These are phyloP conservation scores for Psittacula cyanocephala DNA, from an alignment of 2,113 vertebrate species.

Conservation along the genomic window DNA sequence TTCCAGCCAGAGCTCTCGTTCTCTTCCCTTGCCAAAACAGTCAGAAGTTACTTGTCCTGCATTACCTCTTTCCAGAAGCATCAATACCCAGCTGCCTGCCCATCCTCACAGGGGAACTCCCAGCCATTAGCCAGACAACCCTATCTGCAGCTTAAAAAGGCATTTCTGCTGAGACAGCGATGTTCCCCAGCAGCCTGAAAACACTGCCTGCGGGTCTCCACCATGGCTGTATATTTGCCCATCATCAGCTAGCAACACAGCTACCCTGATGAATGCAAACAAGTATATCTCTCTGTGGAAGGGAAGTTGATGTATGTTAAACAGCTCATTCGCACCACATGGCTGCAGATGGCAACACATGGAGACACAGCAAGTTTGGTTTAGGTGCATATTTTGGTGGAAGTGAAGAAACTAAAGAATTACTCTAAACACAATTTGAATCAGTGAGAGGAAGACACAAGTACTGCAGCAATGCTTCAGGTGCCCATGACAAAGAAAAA, in stretches of 20 bases:
- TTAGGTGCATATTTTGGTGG: neutral
- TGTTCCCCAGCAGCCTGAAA: neutral
- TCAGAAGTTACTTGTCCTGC: neutral
- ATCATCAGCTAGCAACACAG: neutral
- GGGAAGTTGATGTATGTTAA: fast-evolving
- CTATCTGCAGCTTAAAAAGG: neutral
- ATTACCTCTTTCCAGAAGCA: neutral
- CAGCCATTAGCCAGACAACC: neutral
- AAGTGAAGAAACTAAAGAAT: neutral
- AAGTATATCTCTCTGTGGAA: neutral
- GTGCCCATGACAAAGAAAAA: neutral
- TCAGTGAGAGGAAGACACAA: neutral
- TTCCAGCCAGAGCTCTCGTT: neutral
- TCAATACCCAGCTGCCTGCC: neutral
- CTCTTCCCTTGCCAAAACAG: neutral
- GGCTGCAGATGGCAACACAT: neutral
- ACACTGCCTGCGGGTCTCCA: neutral
- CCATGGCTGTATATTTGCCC: fast-evolving
- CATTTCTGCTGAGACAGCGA: neutral
- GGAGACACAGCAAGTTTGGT: neutral
- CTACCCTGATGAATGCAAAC: neutral
- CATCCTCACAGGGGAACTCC: neutral
- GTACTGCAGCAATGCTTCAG: neutral
- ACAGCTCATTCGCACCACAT: neutral
- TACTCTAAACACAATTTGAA: neutral